Conservation (phyloP, 2,113 vertebrate genomes). For the Antechinus flavipes region DNA sequence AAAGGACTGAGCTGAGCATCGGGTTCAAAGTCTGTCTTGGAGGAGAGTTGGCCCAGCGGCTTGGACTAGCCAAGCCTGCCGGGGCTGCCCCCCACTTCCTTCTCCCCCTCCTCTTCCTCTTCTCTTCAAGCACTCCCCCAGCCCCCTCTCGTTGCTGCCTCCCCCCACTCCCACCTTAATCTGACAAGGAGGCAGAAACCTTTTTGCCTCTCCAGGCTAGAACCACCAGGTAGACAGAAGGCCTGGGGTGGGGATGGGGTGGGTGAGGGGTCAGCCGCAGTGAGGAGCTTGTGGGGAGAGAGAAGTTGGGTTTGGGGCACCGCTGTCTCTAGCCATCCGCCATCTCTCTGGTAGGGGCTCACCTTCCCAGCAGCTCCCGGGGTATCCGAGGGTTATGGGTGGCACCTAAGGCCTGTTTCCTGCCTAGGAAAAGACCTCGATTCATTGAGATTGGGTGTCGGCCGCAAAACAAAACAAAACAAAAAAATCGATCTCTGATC, state of each 20-base stretch:
- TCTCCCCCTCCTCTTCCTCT: constrained; percentile 45
- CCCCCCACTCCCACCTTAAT: constrained; percentile 31
- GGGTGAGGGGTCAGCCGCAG: constrained; percentile 48
- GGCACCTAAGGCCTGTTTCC: constrained; percentile 30
- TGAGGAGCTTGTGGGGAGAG: not conserved
- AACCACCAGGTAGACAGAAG: constrained; percentile 66
- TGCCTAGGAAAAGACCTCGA: constrained; percentile 11
- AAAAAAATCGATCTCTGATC: constrained; percentile 52
- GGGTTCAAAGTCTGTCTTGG: constrained; percentile 73
- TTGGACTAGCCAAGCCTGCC: constrained; percentile 58
- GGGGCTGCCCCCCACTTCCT: constrained; percentile 47
- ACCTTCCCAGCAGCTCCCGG: constrained; percentile 38
- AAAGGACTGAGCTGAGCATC: constrained; percentile 54
- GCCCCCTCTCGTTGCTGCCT: constrained; percentile 34
- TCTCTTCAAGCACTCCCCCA: constrained; percentile 12
- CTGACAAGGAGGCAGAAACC: constrained; percentile 69
- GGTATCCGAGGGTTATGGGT: constrained; percentile 14
- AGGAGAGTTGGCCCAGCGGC: not conserved
- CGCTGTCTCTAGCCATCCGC: not conserved
- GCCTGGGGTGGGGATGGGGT: not conserved
- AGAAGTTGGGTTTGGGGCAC: not conserved
- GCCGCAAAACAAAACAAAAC: constrained; percentile 54
- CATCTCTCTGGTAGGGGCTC: constrained; percentile 12
- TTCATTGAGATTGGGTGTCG: constrained; percentile 53
- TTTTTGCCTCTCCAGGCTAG: constrained; percentile 60